Conservation (phyloP, 2,888 invertebrate genomes). For the Tachina grossa region DNA sequence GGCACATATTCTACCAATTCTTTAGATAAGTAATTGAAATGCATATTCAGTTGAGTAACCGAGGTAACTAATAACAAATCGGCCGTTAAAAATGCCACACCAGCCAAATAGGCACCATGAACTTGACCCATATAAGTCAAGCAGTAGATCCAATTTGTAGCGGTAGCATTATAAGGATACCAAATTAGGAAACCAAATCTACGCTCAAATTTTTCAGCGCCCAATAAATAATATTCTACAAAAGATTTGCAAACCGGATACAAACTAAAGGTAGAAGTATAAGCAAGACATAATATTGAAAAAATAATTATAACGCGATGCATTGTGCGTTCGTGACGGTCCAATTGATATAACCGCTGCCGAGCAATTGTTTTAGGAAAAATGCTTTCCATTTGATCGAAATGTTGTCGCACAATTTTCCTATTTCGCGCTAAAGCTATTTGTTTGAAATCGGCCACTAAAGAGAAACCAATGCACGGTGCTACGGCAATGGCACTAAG, state of each 20-base stretch:
- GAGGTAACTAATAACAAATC: slow-evolving; percentile 77
- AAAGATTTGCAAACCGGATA: slow-evolving; percentile 77
- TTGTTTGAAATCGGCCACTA: slow-evolving; percentile 78
- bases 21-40: slow-evolving; percentile 77
- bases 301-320: slow-evolving; percentile 76
- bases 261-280: slow-evolving; percentile 75
- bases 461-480: slow-evolving; percentile 78
- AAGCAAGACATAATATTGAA: slow-evolving; percentile 76
- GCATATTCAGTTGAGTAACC: slow-evolving; percentile 78
- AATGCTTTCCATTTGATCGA: slow-evolving; percentile 77
- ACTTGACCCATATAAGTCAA: slow-evolving; percentile 74
- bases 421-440: slow-evolving; percentile 74
- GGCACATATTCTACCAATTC: slow-evolving; percentile 72
- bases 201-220: slow-evolving; percentile 75
- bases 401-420: slow-evolving; percentile 72
- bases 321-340: slow-evolving; percentile 73
- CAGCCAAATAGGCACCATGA: slow-evolving; percentile 76
- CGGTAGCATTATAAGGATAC: slow-evolving; percentile 77
- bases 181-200: slow-evolving; percentile 78
- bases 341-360: slow-evolving; percentile 74
- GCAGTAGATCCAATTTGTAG: slow-evolving; percentile 74
- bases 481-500: slow-evolving; percentile 78
- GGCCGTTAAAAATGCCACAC: slow-evolving; percentile 77
- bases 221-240: slow-evolving; percentile 75
- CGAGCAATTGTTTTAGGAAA: slow-evolving; percentile 75